Conservation (phyloP, 2,113 vertebrate species). For the Uria lomvia region DNA sequence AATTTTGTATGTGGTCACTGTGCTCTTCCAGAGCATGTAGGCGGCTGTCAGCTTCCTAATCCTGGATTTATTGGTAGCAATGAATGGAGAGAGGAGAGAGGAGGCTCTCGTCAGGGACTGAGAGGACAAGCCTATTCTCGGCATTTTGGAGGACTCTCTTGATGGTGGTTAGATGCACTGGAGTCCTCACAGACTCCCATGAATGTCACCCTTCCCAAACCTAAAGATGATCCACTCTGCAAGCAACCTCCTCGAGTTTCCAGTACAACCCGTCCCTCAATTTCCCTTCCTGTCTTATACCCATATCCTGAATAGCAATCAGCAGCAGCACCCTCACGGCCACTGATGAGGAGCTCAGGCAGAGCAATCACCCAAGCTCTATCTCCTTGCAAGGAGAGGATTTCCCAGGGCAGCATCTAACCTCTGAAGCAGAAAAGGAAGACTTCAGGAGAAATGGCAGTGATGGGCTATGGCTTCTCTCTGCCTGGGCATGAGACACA, state of each 20-base stretch:
- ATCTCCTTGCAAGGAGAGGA: background rate
- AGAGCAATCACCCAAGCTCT: background rate
- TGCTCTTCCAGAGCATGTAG: constrained; percentile 7
- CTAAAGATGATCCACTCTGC: background rate
- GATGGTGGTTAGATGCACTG: background rate
- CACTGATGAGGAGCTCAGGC: background rate
- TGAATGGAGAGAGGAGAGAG: background rate
- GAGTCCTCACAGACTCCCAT: background rate
- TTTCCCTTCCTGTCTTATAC: background rate
- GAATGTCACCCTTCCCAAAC: background rate
- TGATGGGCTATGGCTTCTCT: fast-evolving
- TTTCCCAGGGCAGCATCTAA: background rate
- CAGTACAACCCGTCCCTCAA: background rate
- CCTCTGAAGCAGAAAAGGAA: background rate
- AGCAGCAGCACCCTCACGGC: background rate
- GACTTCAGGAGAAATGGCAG: background rate
- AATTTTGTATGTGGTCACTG: constrained; percentile 46
- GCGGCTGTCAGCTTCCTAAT: constrained; percentile 25
- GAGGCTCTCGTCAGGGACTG: background rate
- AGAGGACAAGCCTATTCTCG: background rate
- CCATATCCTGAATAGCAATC: background rate
- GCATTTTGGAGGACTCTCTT: background rate
- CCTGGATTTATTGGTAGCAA: constrained; percentile 30
- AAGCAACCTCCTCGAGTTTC: background rate
- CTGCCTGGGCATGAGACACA: background rate